phyloP scores from a whole-genome alignment of 2,888 invertebrate genomes.

The Melanophora roralis region DNA sequence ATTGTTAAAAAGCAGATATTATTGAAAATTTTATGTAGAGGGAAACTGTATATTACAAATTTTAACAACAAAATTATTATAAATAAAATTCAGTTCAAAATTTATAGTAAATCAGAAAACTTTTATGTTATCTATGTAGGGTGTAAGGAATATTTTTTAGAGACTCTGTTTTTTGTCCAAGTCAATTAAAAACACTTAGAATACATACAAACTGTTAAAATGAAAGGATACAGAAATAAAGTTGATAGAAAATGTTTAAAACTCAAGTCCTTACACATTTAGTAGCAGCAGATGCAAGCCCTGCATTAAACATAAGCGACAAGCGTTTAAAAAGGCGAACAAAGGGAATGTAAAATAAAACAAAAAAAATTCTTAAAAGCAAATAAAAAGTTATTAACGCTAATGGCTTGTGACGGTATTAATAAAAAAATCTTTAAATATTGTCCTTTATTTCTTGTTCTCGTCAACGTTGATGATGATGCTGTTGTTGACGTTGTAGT shows the following conservation, averaged over 20 bases:
- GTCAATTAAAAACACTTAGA: background rate
- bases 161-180: background rate
- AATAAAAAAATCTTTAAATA: conserved; percentile 46
- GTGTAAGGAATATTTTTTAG: too few relatives aligned
- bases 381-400: conserved; percentile 59
- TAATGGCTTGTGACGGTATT: conserved; percentile 58
- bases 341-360: background rate
- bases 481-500: background rate
- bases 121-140: too few relatives aligned
- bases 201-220: conserved; percentile 12
- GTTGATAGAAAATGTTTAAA: conserved; percentile 16
- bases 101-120: too few relatives aligned
- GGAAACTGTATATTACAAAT: too few relatives aligned
- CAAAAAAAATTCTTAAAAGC: conserved; percentile 24
- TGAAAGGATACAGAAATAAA: conserved; percentile 26
- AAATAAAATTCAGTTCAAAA: too few relatives aligned
- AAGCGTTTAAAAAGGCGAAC: background rate
- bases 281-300: background rate
- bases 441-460: background rate
- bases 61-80: too few relatives aligned
- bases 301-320: background rate
- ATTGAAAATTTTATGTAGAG: too few relatives aligned
- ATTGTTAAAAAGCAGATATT: too few relatives aligned
- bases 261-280: background rate
- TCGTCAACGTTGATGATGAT: background rate